Percentiles rank a stretch among this genome's conserved stretches.
phyloP scores from a whole-genome alignment of 2,797 vertebrate species.

The Pristis pectinata region DNA sequence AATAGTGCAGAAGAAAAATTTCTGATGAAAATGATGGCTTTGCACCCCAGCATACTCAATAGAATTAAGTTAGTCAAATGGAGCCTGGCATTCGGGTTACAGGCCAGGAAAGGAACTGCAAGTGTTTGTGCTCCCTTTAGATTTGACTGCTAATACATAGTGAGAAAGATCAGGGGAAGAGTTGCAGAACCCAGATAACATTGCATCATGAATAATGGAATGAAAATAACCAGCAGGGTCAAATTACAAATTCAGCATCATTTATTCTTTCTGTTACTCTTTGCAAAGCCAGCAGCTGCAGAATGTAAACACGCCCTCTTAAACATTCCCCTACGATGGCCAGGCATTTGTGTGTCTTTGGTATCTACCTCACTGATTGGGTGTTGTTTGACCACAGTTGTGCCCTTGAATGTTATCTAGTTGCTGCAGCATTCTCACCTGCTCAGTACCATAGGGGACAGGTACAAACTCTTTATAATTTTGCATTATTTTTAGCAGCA shows the following conservation, averaged over 20 bases:
- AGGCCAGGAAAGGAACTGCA: neutral
- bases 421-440: neutral
- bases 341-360: neutral
- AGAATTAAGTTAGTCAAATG: constrained; percentile 1
- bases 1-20: constrained; percentile 5
- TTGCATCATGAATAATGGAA: constrained; percentile 26
- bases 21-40: constrained; percentile 15
- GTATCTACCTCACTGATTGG: neutral
- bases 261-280: neutral
- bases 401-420: constrained; percentile 30
- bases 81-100: neutral
- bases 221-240: constrained; percentile 11
- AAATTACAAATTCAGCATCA: neutral
- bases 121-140: neutral
- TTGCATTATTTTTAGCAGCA: neutral
- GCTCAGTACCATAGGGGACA: neutral
- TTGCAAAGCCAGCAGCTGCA: neutral
- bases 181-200: neutral
- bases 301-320: neutral
- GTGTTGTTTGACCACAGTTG: neutral
- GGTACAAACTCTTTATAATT: neutral
- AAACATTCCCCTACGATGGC: neutral
- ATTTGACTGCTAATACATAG: neutral
- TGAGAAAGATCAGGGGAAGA: neutral
- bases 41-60: constrained; percentile 4